Conservation (phyloP, 2,113 vertebrate genomes). For the Psilopogon haemacephalus region DNA sequence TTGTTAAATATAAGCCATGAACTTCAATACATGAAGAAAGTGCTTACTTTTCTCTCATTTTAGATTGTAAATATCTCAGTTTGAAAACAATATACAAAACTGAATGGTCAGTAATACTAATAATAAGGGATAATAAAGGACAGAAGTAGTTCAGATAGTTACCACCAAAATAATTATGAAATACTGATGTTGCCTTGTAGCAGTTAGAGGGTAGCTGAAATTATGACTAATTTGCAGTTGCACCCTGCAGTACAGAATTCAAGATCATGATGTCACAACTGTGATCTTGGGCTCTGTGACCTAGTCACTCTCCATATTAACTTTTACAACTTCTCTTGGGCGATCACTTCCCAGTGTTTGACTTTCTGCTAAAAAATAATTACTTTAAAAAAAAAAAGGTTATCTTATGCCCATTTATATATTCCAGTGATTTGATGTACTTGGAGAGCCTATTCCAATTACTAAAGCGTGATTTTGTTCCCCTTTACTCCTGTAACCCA, state of each 20-base stretch:
- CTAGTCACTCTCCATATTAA: neutral
- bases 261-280: neutral
- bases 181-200: neutral
- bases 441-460: neutral
- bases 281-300: neutral
- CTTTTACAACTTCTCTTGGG: neutral
- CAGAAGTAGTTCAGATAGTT: neutral
- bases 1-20: neutral
- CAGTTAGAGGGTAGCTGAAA: neutral
- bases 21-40: neutral
- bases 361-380: neutral
- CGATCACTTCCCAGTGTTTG: neutral
- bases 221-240: neutral
- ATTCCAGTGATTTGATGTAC: neutral
- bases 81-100: neutral
- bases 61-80: neutral
- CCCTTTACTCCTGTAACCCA: neutral
- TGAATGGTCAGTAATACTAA: neutral
- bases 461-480: neutral
- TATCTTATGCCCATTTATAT: neutral
- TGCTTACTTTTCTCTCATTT: neutral
- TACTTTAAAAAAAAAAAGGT: fast-evolving
- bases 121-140: neutral
- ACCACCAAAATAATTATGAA: neutral
- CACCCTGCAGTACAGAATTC: neutral